These are phyloP conservation scores for Hassar affinis DNA, from an alignment of 2,113 vertebrate species.

Conservation along the genomic window DNA sequence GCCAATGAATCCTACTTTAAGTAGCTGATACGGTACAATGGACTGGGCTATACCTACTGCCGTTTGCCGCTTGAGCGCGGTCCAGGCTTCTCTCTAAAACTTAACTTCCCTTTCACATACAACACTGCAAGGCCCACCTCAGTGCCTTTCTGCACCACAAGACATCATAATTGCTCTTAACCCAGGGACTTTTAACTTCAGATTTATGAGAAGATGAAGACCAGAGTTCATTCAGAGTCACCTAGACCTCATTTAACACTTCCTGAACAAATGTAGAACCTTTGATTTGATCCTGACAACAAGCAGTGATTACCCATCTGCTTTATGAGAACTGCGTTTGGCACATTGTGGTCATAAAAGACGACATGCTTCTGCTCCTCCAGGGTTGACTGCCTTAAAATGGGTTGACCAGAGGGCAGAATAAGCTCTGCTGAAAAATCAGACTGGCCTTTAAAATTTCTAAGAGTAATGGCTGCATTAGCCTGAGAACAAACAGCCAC, in stretches of 20 bases:
- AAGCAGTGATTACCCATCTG: constrained; percentile 78
- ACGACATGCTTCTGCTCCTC: constrained; percentile 50
- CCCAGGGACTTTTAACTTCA: constrained; percentile 77
- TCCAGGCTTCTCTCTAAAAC: constrained; percentile 57
- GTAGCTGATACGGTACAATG: not conserved
- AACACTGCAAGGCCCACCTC: constrained; percentile 68
- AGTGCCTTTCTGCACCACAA: constrained; percentile 67
- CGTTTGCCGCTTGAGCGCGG: constrained; percentile 52
- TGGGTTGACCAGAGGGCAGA: constrained; percentile 55
- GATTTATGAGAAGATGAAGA: constrained; percentile 64
- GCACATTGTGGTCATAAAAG: constrained; percentile 63
- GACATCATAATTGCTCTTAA: constrained; percentile 77
- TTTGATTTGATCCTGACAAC: constrained; percentile 73
- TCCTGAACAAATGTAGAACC: constrained; percentile 72
- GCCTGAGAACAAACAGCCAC: constrained; percentile 51
- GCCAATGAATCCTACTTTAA: not conserved
- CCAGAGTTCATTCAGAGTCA: constrained; percentile 70
- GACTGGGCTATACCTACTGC: constrained; percentile 49
- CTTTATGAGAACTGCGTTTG: constrained; percentile 67
- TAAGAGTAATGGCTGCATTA: constrained; percentile 51
- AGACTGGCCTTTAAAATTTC: constrained; percentile 56
- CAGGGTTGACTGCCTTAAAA: constrained; percentile 61
- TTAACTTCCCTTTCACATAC: constrained; percentile 64
- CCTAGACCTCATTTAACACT: constrained; percentile 76
- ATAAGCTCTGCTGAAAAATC: constrained; percentile 47